These are phyloP conservation scores for Arrhamphus sclerolepis DNA, from an alignment of 2,797 vertebrate genomes.

Conservation along the genomic window DNA sequence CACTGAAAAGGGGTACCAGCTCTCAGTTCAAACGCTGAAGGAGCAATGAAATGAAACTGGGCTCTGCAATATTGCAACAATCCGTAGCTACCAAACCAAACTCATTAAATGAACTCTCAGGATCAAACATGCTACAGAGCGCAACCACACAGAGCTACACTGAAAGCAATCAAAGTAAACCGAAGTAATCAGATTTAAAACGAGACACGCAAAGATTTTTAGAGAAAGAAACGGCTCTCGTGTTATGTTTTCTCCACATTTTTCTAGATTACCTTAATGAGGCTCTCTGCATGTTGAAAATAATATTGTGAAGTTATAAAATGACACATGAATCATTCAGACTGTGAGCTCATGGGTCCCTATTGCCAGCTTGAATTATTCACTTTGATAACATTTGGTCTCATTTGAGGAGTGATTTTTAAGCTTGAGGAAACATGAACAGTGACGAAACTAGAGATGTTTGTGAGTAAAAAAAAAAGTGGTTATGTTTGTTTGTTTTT, in stretches of 20 bases:
- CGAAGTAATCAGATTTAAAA: conserved; percentile 8
- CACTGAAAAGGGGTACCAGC: neutral
- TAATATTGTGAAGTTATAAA: conserved; percentile 72
- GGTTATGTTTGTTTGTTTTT: neutral
- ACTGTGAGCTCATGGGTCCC: conserved; percentile 57
- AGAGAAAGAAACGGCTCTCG: neutral
- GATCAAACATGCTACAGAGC: conserved; percentile 6
- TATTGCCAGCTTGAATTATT: conserved; percentile 75
- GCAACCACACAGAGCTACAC: conserved; percentile 16
- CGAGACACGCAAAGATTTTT: conserved; percentile 4
- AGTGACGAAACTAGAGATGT: neutral
- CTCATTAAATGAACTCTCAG: conserved; percentile 28
- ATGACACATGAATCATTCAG: conserved; percentile 80
- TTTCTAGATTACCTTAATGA: conserved; percentile 50
- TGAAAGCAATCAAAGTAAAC: conserved; percentile 11
- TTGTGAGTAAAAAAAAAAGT: neutral
- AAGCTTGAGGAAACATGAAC: conserved; percentile 33
- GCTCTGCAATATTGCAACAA: conserved; percentile 3
- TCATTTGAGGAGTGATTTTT: conserved; percentile 57
- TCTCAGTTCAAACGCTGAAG: conserved; percentile 18
- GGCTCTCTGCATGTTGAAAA: conserved; percentile 45
- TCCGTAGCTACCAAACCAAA: conserved; percentile 6
- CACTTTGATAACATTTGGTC: conserved; percentile 80
- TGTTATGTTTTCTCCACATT: conserved; percentile 8
- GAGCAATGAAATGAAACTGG: conserved; percentile 14